These are phyloP conservation scores for Trematomus bernacchii DNA, from an alignment of 2,797 vertebrate species.

Conservation along the genomic window DNA sequence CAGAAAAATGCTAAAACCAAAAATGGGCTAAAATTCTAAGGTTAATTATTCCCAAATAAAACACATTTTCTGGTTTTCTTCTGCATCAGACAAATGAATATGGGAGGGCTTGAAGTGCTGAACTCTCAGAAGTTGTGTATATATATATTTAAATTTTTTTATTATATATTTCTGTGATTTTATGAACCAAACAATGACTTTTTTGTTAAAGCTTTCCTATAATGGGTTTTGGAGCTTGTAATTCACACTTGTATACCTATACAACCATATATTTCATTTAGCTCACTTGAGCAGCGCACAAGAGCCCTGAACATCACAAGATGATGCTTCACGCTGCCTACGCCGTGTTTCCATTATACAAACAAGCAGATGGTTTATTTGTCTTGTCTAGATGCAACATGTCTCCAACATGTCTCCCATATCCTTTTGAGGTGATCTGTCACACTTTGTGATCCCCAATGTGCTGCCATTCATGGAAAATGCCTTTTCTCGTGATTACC, in stretches of 20 bases:
- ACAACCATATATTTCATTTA: slow-evolving; percentile 46
- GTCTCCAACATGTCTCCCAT: not conserved
- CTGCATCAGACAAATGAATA: not conserved
- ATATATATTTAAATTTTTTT: not conserved
- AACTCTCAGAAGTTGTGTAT: too few relatives aligned
- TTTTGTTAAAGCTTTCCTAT: not conserved
- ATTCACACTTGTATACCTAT: too few relatives aligned
- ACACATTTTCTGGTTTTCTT: not conserved
- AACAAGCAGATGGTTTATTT: slow-evolving; percentile 19
- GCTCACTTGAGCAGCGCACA: slow-evolving; percentile 48
- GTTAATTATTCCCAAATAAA: not conserved
- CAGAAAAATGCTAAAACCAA: not conserved
- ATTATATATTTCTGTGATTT: not conserved
- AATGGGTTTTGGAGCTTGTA: not conserved
- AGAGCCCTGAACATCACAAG: slow-evolving; percentile 40
- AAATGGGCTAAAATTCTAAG: not conserved
- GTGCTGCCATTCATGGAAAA: slow-evolving; percentile 41
- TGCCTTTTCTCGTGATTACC: slow-evolving; percentile 53
- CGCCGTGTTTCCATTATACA: slow-evolving; percentile 47
- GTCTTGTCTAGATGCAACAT: slow-evolving; percentile 1
- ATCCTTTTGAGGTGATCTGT: slow-evolving; percentile 15
- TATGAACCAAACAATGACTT: not conserved
- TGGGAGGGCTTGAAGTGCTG: not conserved
- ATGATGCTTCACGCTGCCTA: slow-evolving; percentile 29
- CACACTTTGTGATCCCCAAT: slow-evolving; percentile 33